A percentile compares a stretch with the other conserved stretches of the same genome.
Conservation (phyloP, 2,888 invertebrate species). For the Psylliodes chrysocephalus region DNA sequence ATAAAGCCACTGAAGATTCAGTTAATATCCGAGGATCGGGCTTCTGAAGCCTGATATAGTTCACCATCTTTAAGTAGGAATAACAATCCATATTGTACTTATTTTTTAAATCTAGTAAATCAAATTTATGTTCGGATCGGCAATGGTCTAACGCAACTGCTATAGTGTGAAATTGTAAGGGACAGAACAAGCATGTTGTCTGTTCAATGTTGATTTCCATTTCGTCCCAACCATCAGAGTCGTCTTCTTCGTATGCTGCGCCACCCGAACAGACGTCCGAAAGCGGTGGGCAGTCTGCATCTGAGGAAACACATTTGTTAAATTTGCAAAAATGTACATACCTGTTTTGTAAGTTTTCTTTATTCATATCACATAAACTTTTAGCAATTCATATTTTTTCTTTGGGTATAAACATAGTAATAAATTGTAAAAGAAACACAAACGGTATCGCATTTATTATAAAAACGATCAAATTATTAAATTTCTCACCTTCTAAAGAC, state of each 20-base stretch:
- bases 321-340: too few species aligned
- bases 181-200: conserved; percentile 79
- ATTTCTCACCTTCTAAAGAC: conserved; percentile 8
- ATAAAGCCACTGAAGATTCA: conserved; percentile 67
- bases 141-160: conserved; percentile 76
- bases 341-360: background rate
- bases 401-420: too few species aligned
- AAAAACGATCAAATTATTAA: background rate
- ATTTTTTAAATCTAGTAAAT: conserved; percentile 71
- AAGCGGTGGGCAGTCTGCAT: conserved; percentile 27
- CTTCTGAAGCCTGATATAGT: conserved; percentile 78
- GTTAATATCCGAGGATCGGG: conserved; percentile 68
- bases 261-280: conserved; percentile 28
- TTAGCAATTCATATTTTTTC: too few species aligned
- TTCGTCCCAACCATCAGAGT: conserved; percentile 69
- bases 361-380: background rate
- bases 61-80: conserved; percentile 83
- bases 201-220: conserved; percentile 65
- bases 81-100: conserved; percentile 84
- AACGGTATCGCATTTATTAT: too few species aligned
- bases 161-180: conserved; percentile 69
- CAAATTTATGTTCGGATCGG: conserved; percentile 72
- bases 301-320: background rate
- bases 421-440: too few species aligned
- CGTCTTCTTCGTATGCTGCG: conserved; percentile 54